Conservation (phyloP, 2,888 invertebrate species). For the Aphelenchoides bicaudatus region DNA sequence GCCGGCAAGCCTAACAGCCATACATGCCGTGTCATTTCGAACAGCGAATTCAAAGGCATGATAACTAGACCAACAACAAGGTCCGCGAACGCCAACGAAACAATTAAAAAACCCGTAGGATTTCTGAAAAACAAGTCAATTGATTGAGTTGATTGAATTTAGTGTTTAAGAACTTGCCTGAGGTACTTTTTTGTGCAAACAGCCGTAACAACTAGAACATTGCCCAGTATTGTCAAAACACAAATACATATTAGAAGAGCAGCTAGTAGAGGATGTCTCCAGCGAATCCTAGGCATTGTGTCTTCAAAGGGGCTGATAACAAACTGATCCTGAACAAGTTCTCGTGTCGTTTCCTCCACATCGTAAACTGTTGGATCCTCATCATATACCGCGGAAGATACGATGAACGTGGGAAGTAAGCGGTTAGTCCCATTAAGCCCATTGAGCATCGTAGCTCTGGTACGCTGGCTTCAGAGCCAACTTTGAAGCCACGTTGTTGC, state of each 20-base stretch:
- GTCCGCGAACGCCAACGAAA: conserved; percentile 91
- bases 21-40: conserved; percentile 56
- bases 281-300: conserved; percentile 25
- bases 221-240: conserved; percentile 87
- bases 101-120: conserved; percentile 64
- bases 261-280: conserved; percentile 65
- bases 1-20: conserved; percentile 74
- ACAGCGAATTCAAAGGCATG: conserved; percentile 76
- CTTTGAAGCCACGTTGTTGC: too few species aligned
- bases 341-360: too few species aligned
- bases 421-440: too few species aligned
- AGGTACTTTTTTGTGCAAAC: conserved; percentile 87
- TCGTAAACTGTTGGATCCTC: too few species aligned
- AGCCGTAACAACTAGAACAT: conserved; percentile 86
- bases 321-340: too few species aligned
- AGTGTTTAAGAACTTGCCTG: conserved; percentile 60
- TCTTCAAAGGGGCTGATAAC: background rate
- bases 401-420: too few species aligned
- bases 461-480: too few species aligned
- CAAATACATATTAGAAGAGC: conserved; percentile 80
- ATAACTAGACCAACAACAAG: conserved; percentile 91
- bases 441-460: too few species aligned
- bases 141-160: conserved; percentile 6
- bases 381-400: too few species aligned
- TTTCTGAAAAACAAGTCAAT: background rate